A percentile compares a stretch with the other conserved stretches of the same genome.
Conservation (phyloP, 2,113 vertebrate genomes). For the Taxidea taxus region DNA sequence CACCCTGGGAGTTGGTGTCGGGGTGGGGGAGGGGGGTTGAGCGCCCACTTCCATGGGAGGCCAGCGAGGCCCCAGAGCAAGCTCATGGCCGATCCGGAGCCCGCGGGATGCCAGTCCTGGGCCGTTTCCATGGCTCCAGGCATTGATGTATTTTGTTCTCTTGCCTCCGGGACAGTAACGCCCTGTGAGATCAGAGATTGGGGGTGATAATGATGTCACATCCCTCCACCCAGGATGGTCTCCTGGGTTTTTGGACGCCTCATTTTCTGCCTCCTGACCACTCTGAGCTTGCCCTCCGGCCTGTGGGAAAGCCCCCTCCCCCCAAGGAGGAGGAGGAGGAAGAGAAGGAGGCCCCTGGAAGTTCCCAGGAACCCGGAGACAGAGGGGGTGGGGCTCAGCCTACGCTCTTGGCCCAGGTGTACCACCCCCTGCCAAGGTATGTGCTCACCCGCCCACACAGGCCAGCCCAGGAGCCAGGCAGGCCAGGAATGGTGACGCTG, state of each 20-base stretch:
- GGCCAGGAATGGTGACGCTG: slow-evolving; percentile 49
- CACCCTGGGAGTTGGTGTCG: too few species aligned
- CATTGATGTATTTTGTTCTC: rapidly evolving
- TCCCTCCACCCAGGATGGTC: neutral
- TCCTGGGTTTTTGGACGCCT: neutral
- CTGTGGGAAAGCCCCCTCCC: neutral
- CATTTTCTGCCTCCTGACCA: neutral
- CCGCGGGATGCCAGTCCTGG: rapidly evolving
- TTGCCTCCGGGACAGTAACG: neutral
- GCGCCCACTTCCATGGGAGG: rapidly evolving
- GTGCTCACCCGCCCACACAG: slow-evolving; percentile 48
- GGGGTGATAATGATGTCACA: neutral
- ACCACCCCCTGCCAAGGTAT: slow-evolving; percentile 29
- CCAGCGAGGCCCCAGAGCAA: rapidly evolving
- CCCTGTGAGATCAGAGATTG: slow-evolving; percentile 34
- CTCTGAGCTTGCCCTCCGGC: neutral
- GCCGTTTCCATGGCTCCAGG: neutral
- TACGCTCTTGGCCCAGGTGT: neutral
- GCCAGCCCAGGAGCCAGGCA: slow-evolving; percentile 37
- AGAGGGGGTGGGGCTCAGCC: neutral
- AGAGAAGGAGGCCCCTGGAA: neutral
- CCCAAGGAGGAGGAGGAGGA: neutral
- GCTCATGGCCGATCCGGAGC: neutral
- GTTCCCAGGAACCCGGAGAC: neutral
- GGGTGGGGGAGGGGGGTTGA: neutral